These are phyloP conservation scores for Seriola quinqueradiata DNA, from an alignment of 2,113 vertebrate genomes.

Conservation along the genomic window DNA sequence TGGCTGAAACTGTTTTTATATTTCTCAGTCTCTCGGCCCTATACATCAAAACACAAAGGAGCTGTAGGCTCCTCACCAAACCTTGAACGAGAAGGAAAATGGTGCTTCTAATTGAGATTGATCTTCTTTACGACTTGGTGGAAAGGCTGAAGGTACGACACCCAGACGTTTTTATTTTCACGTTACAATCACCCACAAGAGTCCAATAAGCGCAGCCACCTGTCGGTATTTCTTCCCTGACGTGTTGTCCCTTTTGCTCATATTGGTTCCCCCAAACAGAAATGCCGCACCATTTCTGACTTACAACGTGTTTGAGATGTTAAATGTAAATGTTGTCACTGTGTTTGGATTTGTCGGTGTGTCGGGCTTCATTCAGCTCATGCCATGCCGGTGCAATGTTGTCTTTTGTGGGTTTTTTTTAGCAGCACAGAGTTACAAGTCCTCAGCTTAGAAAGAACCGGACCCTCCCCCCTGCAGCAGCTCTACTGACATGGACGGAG, in stretches of 20 bases:
- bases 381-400: constrained; percentile 3
- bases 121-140: constrained; percentile 63
- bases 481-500: constrained; percentile 39
- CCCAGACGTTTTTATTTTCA: constrained; percentile 28
- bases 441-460: constrained; percentile 17
- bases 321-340: constrained; percentile 48
- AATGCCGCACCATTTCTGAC: constrained; percentile 61
- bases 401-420: constrained; percentile 33
- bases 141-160: constrained; percentile 52
- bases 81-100: constrained; percentile 62
- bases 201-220: constrained; percentile 62
- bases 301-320: constrained; percentile 38
- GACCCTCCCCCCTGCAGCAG: constrained; percentile 34
- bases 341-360: constrained; percentile 51
- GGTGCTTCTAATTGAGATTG: constrained; percentile 66
- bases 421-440: constrained; percentile 43
- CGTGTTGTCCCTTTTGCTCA: constrained; percentile 39
- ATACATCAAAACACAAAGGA: constrained; percentile 19
- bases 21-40: constrained; percentile 9
- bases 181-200: constrained; percentile 72
- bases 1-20: constrained; percentile 8
- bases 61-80: constrained; percentile 30
- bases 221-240: constrained; percentile 46
- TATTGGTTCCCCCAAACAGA: constrained; percentile 59
- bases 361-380: constrained; percentile 20